Percentiles rank a stretch among this genome's conserved stretches.
phyloP scores from a whole-genome alignment of 2,797 vertebrate species.

The Manis crassicaudata region DNA sequence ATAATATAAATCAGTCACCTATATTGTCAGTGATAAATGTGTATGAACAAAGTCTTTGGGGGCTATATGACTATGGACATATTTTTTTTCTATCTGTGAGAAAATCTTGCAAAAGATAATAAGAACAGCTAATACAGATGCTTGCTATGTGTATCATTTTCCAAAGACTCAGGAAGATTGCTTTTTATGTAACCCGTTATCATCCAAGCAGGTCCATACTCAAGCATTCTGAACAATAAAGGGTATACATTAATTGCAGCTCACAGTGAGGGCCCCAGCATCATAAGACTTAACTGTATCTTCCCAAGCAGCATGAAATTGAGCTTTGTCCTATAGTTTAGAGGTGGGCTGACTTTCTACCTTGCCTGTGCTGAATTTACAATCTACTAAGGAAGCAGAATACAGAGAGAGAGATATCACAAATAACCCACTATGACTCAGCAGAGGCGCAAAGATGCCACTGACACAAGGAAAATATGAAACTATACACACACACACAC shows the following conservation, averaged over 20 bases:
- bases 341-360: neutral
- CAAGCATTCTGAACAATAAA: conserved; percentile 15
- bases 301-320: neutral
- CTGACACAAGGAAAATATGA: neutral
- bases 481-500: neutral
- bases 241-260: neutral
- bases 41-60: neutral
- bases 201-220: neutral
- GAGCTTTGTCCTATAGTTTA: neutral
- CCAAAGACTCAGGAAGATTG: neutral
- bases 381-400: neutral
- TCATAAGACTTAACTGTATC: neutral
- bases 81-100: neutral
- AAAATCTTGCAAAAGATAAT: neutral
- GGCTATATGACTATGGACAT: neutral
- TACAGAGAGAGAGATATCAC: neutral
- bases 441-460: neutral
- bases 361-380: neutral
- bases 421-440: neutral
- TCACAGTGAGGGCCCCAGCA: neutral
- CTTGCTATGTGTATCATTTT: neutral
- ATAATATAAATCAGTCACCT: neutral
- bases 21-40: neutral
- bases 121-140: neutral
- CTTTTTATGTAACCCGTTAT: conserved; percentile 2